Evolutionary conservation across 1,140 invertebrate genomes (phyloP).

Genomic region (Hycleus phaleratus): DNA sequence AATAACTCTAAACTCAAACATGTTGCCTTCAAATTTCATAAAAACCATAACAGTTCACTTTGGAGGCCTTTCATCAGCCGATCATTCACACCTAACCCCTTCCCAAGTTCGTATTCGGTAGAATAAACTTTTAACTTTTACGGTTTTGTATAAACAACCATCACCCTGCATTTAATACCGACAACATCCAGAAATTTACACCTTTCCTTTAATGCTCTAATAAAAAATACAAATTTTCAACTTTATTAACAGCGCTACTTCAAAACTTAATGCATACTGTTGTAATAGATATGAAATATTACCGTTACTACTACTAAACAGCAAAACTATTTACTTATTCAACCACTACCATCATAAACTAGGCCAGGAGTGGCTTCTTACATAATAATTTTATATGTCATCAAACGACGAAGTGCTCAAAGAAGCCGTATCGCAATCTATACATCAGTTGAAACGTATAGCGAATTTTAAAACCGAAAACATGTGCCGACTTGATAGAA

Average conservation of each 20-base stretch:
- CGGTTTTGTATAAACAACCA: conserved; percentile 11
- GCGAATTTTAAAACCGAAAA: conserved; percentile 12
- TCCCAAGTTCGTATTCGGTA: neutral
- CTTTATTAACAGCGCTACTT: no score
- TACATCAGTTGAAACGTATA: conserved; percentile 4
- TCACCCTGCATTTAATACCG: conserved; percentile 11
- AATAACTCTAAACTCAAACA: conserved; percentile 4
- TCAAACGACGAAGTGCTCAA: conserved; percentile 3
- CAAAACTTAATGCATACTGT: no score
- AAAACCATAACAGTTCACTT: conserved; percentile 16
- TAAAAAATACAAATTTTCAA: no score
- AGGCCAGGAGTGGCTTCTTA: conserved; percentile 4
- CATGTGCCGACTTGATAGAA: neutral
- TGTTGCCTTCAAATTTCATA: conserved; percentile 17
- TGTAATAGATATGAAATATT: no score
- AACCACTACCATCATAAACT: neutral
- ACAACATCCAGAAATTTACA: neutral
- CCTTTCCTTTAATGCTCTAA: no score
- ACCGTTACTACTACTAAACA: no score
- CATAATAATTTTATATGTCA: conserved; percentile 14
- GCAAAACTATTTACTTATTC: no score
- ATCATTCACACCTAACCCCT: conserved; percentile 21
- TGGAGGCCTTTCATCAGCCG: conserved; percentile 16
- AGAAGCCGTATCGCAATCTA: conserved; percentile 1
- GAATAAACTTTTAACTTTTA: conserved; percentile 22